phyloP scores from a whole-genome alignment of 2,113 vertebrate genomes.

The Oryzias curvinotus region DNA sequence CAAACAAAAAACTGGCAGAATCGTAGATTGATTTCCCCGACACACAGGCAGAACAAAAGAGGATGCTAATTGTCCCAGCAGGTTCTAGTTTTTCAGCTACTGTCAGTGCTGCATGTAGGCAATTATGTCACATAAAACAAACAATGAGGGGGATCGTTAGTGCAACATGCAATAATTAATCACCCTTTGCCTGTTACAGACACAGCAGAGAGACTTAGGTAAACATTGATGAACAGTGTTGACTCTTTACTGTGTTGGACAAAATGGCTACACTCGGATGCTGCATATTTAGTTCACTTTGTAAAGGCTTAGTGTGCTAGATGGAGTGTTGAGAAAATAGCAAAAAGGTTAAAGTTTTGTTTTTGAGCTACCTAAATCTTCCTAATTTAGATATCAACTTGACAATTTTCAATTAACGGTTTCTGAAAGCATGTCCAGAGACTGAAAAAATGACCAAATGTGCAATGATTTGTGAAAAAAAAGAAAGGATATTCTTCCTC shows the following conservation, averaged over 20 bases:
- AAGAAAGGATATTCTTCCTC: too few relatives aligned
- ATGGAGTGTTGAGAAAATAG: too few relatives aligned
- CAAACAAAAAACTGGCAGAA: not conserved
- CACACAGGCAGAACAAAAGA: slow-evolving; percentile 24
- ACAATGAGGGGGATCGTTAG: slow-evolving; percentile 42
- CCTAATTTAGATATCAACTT: too few relatives aligned
- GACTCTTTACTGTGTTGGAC: slow-evolving; percentile 2
- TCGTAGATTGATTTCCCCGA: slow-evolving; percentile 11
- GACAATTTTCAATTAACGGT: too few relatives aligned
- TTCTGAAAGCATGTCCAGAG: too few relatives aligned
- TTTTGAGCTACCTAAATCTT: too few relatives aligned
- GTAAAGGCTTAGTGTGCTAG: too few relatives aligned
- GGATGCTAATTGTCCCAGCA: slow-evolving; percentile 42
- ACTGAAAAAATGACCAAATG: too few relatives aligned
- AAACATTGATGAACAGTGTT: slow-evolving; percentile 7
- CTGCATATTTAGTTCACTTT: too few relatives aligned
- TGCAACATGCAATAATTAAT: slow-evolving; percentile 49
- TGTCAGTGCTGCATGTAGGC: slow-evolving; percentile 39
- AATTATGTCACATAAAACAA: slow-evolving; percentile 63
- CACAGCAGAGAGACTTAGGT: slow-evolving; percentile 10
- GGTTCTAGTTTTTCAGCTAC: slow-evolving; percentile 44
- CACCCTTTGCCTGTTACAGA: slow-evolving; percentile 32
- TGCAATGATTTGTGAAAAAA: too few relatives aligned
- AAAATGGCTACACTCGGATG: slow-evolving; percentile 19
- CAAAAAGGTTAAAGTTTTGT: too few relatives aligned